These are phyloP conservation scores for Paracanthobrama guichenoti DNA, from an alignment of 2,113 vertebrate species.

Conservation along the genomic window DNA sequence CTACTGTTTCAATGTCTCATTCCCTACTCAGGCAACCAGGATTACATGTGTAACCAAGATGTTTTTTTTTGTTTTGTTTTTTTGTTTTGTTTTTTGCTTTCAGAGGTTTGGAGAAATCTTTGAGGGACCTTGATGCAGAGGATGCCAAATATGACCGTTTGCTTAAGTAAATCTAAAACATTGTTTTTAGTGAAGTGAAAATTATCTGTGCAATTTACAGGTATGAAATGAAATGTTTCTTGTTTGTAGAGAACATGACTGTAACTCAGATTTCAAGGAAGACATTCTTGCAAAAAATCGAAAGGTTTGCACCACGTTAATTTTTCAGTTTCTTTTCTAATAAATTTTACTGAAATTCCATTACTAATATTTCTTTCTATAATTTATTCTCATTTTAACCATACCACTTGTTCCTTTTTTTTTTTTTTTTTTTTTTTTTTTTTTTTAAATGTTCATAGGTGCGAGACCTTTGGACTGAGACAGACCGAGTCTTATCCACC, in stretches of 20 bases:
- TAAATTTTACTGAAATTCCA: no score
- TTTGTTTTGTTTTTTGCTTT: slow-evolving; percentile 24
- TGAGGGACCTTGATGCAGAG: slow-evolving; percentile 67
- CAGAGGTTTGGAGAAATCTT: slow-evolving; percentile 76
- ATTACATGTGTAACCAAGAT: background rate
- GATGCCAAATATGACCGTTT: slow-evolving; percentile 62
- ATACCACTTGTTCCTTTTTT: background rate
- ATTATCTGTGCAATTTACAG: no score
- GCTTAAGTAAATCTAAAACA: slow-evolving; percentile 75
- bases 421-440: no score
- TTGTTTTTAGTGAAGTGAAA: background rate
- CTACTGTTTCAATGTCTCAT: background rate
- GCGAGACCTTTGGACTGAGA: slow-evolving; percentile 77
- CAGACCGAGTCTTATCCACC: slow-evolving; percentile 68
- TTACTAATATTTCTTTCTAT: background rate
- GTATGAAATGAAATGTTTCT: no score
- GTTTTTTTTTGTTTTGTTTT: no score
- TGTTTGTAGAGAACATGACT: slow-evolving; percentile 56
- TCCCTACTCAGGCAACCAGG: background rate
- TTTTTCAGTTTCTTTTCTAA: background rate
- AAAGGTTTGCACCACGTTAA: slow-evolving; percentile 58
- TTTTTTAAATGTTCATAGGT: slow-evolving; percentile 78
- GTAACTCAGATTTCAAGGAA: slow-evolving; percentile 49
- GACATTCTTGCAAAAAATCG: slow-evolving; percentile 55
- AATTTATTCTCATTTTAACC: background rate